phyloP scores from a whole-genome alignment of 2,888 invertebrate species.

The Heteromurus nitidus region DNA sequence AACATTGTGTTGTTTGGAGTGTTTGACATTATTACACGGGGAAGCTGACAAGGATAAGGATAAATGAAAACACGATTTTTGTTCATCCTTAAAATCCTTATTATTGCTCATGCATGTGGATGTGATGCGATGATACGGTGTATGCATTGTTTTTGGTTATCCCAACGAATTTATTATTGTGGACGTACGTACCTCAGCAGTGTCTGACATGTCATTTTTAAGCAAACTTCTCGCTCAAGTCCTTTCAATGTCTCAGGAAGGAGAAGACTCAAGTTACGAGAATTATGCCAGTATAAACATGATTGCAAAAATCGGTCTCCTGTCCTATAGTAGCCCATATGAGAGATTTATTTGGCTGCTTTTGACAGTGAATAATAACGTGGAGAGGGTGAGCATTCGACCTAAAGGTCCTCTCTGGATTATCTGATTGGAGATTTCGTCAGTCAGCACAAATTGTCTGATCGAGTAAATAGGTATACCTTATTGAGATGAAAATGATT shows the following conservation, averaged over 20 bases:
- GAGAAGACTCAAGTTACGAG: too few species aligned
- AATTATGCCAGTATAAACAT: too few species aligned
- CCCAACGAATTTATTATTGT: background rate
- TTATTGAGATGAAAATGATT: background rate
- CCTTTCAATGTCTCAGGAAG: too few species aligned
- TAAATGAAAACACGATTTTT: conserved; percentile 16
- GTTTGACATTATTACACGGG: background rate
- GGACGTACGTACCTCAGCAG: background rate
- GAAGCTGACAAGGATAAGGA: conserved; percentile 16
- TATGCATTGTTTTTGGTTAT: conserved; percentile 4
- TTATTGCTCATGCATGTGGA: background rate
- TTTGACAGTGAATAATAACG: conserved; percentile 4
- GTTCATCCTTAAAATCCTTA: conserved; percentile 5
- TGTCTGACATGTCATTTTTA: conserved; percentile 27
- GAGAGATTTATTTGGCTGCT: too few species aligned
- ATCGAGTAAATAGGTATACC: too few species aligned
- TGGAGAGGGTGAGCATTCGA: too few species aligned
- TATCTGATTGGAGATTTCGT: background rate
- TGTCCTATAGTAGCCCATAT: too few species aligned
- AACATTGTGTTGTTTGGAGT: background rate
- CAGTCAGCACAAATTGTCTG: too few species aligned
- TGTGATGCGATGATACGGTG: background rate
- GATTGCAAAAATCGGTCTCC: too few species aligned
- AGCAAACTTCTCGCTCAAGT: too few species aligned
- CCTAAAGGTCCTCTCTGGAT: too few species aligned